Evolutionary conservation across 2,113 vertebrate genomes (phyloP), one percentile per base, ranked within the genome.

Genomic region (Seriola quinqueradiata): DNA sequence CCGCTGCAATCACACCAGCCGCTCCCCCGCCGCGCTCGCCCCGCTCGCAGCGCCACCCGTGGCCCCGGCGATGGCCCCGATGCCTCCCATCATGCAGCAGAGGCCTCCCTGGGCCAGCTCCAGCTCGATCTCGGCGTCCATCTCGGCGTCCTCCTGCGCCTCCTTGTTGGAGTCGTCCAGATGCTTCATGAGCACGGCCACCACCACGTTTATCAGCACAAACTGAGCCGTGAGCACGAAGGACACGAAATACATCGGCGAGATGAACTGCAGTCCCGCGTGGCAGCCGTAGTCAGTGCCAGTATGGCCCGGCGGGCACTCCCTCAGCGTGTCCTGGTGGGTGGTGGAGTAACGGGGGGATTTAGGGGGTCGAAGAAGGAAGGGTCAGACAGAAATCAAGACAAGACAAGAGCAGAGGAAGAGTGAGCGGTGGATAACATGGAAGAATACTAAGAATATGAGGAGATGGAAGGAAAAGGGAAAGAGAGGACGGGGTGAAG

Each of bases 221-320:
- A 99, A 99, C 96, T 99, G 98, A 1, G 98, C 98, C 7, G 98
- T 99, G 90, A 99, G 97, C 94, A 99, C 98, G 50, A 99, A 99
- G 90, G 97, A 99, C 85, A 99, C 98, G 7, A 99, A 99, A 94
- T 99, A 99, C 83, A 99, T 89, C 0, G 98, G 98, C 0, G 98
- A 99, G 96, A 99, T 95, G 90, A 96, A 94, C 91, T 96, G 95
- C 5, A 96, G 95, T 64, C 98, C 97, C 63, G 97, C 94, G 83
- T 98, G 96, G 89, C 98, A 99, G 90, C 95, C 96, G 79, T 96
- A 97, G 87, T 98, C 97, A 0, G 25, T 66, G 66, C 96, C 96
- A 0, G 96, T 94, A 1, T 25, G 57, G 9, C 75, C 77, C 0
- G 60, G 68, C 0, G 97, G 97, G 91, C 98, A 99, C 84, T 99